Base-by-base conservation (phyloP, 2,797 vertebrate species). In the Scleropages formosus region DNA sequence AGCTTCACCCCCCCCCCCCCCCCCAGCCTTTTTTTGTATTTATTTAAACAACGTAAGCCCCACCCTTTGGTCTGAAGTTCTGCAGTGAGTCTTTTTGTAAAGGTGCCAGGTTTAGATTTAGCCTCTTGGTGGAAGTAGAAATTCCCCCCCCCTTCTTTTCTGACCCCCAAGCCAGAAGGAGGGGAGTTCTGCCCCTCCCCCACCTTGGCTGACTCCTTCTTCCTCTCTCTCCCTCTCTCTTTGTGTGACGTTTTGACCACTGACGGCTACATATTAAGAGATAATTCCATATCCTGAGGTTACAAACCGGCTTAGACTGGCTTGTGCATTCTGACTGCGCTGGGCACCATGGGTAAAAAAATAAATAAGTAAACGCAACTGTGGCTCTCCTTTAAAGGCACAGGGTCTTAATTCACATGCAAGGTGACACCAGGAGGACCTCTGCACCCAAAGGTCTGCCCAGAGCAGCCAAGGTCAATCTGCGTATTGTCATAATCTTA, bases 281-380 rank as follows among this genome's bases (percentile, higher is more conserved):
- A 93, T 91, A 92, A 94, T 94, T 94, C 90, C 88, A 86, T 93
- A 92, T 92, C 93, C 93, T 91, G 93, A 93, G 92, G 93, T 95
- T 95, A 90, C 89, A 94, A 95, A 95, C 94, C 90, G 88, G 93
- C 90, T 95, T 87, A 89, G 88, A 95, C 94, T 91, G 92, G 94
- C 89, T 94, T 85, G 76, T 66, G 80, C 88, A 20, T 89, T 90
- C 84, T 84, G 83, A 83, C 91, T 92, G 85, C 77, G 84, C 89
- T 88, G 87, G 85, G 91, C 89, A 94, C 92, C 81, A 87, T 91
- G 89, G 87, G 90, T 91, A 88, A 88, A 90, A 88, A 90, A 85
- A 90, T 86, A 79, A 78, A 82, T 77, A 81, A 63, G 16, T 59
- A 61, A 75, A 67, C 65, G 77, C 79, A 88, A 90, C 84, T 84